Evolutionary conservation across 2,113 vertebrate species (phyloP).

Genomic region (Parus major): DNA sequence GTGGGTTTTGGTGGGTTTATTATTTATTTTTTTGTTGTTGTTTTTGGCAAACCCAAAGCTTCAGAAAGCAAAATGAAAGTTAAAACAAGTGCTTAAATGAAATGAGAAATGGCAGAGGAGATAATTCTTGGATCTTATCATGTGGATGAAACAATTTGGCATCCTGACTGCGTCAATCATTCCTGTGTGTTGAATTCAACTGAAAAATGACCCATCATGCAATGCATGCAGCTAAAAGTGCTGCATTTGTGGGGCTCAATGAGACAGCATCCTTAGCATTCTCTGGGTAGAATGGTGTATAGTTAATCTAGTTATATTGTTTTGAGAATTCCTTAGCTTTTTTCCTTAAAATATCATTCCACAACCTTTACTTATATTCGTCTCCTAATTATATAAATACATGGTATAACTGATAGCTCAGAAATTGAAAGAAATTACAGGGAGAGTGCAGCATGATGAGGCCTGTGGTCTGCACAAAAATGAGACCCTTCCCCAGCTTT

Average conservation of each 20-base stretch:
- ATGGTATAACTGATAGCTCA: neutral
- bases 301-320: neutral
- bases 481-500: neutral
- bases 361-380: neutral
- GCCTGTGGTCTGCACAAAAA: neutral
- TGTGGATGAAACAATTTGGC: neutral
- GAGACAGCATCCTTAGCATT: neutral
- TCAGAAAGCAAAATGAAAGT: neutral
- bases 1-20: neutral
- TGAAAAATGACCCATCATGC: neutral
- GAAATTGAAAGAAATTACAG: neutral
- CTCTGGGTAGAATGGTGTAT: neutral
- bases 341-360: neutral
- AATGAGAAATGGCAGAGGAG: neutral
- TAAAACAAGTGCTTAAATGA: neutral
- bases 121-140: neutral
- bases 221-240: neutral
- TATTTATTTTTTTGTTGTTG: neutral
- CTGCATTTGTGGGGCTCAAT: neutral
- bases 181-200: neutral
- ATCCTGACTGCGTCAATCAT: neutral
- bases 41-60: neutral
- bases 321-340: neutral
- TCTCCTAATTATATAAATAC: neutral
- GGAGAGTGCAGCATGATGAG: neutral